phyloP scores from a whole-genome alignment of 2,113 vertebrate genomes.

The Corvus moneduloides region DNA sequence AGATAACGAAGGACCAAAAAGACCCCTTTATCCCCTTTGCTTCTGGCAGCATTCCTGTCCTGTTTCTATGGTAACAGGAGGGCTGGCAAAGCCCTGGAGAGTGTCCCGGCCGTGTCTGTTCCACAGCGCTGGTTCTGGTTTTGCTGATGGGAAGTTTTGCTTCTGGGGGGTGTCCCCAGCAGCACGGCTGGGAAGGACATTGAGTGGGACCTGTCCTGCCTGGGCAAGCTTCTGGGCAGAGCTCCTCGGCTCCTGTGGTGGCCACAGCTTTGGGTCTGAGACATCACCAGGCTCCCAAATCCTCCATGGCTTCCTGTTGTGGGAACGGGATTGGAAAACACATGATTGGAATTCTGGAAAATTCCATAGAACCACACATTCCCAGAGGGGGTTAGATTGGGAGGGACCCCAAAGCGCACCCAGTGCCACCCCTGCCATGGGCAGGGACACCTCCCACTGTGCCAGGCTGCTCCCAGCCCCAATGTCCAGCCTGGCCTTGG shows the following conservation, averaged over 20 bases:
- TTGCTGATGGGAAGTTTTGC: neutral
- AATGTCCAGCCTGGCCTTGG: neutral
- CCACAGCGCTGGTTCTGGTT: neutral
- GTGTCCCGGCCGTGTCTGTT: fast-evolving
- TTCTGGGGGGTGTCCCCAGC: neutral
- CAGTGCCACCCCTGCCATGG: neutral
- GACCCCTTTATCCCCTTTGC: neutral
- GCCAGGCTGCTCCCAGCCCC: neutral
- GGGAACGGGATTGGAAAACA: neutral
- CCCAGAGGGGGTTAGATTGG: neutral
- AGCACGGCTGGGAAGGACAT: neutral
- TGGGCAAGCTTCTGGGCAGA: neutral
- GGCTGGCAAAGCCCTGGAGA: neutral
- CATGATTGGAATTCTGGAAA: neutral
- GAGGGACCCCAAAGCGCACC: fast-evolving
- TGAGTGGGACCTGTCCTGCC: neutral
- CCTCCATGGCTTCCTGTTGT: neutral
- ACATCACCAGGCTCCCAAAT: neutral
- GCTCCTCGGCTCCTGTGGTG: neutral
- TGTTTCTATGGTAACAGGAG: neutral
- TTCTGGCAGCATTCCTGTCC: neutral
- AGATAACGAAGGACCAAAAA: neutral
- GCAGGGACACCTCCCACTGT: neutral
- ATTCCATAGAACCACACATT: neutral
- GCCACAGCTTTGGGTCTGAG: neutral